phyloP scores from a whole-genome alignment of 2,113 vertebrate species.

The Erythrolamprus reginae region DNA sequence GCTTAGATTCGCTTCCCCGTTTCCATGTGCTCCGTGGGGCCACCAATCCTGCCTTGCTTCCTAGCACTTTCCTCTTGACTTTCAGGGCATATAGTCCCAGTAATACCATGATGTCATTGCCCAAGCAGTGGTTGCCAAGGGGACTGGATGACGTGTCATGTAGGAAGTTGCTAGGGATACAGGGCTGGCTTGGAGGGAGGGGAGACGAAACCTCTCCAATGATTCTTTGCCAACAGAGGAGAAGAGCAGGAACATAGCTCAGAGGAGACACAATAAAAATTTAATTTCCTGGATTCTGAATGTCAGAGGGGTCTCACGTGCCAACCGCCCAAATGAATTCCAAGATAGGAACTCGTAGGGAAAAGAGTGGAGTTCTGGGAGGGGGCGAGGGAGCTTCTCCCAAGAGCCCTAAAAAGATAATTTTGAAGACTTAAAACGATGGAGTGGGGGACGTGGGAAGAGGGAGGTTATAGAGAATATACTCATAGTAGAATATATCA shows the following conservation, averaged over 20 bases:
- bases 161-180: slow-evolving; percentile 50
- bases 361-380: neutral
- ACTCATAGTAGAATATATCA: no score
- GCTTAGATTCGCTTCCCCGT: neutral
- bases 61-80: slow-evolving; percentile 41
- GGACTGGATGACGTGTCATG: slow-evolving; percentile 56
- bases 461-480: no score
- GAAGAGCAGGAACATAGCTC: neutral
- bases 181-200: slow-evolving; percentile 34
- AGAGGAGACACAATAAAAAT: neutral
- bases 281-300: slow-evolving; percentile 1
- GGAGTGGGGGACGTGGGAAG: neutral
- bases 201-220: slow-evolving; percentile 38
- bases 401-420: neutral
- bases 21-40: neutral
- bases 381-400: neutral
- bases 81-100: slow-evolving; percentile 51
- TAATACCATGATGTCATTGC: slow-evolving; percentile 55
- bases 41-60: neutral
- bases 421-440: neutral
- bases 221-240: slow-evolving; percentile 27
- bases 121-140: slow-evolving; percentile 51
- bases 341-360: neutral
- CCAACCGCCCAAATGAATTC: neutral
- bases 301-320: rapidly evolving